Conservation (phyloP, 2,797 vertebrate species). For the Dipus sagitta region DNA sequence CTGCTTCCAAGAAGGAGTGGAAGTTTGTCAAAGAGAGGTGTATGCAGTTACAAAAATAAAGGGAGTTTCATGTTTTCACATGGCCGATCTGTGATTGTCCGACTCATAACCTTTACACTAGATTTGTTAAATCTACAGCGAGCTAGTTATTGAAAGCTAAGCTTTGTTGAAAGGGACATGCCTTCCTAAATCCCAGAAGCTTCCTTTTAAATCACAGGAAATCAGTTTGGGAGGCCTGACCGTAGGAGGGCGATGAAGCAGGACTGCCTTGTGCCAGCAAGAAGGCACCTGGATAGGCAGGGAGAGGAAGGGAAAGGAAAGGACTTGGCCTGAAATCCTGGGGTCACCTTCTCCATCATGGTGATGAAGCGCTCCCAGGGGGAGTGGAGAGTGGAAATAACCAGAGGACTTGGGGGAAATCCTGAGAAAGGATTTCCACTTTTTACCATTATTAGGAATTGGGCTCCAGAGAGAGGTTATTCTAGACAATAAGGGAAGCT, state of each 20-base stretch:
- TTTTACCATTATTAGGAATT: not conserved
- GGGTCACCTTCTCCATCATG: not conserved
- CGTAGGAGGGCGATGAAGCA: not conserved
- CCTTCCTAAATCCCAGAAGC: not conserved
- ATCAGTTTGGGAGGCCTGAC: not conserved
- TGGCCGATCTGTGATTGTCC: constrained; percentile 22
- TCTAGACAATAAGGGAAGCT: not conserved
- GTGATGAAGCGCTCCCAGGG: not conserved
- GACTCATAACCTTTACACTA: constrained; percentile 5
- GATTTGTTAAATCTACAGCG: constrained; percentile 40
- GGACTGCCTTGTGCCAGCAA: not conserved
- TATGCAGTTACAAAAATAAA: constrained; percentile 16
- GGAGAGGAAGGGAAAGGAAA: not conserved
- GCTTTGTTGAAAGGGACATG: constrained; percentile 45
- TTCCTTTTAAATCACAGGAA: not conserved
- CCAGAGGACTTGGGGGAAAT: not conserved
- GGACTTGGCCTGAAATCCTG: not conserved
- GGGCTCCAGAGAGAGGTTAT: not conserved
- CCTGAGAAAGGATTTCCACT: not conserved
- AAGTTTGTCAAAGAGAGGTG: not conserved
- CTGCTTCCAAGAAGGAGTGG: not conserved
- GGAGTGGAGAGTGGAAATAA: not conserved
- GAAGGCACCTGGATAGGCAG: not conserved
- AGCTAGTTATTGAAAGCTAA: constrained; percentile 33
- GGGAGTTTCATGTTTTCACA: not conserved